Evolutionary conservation across 30 jellyfish, hydroid and myxozoan genomes (phyloP), one percentile per base, ranked within the genome.

Genomic region (Hydractinia symbiolongicarpus): DNA sequence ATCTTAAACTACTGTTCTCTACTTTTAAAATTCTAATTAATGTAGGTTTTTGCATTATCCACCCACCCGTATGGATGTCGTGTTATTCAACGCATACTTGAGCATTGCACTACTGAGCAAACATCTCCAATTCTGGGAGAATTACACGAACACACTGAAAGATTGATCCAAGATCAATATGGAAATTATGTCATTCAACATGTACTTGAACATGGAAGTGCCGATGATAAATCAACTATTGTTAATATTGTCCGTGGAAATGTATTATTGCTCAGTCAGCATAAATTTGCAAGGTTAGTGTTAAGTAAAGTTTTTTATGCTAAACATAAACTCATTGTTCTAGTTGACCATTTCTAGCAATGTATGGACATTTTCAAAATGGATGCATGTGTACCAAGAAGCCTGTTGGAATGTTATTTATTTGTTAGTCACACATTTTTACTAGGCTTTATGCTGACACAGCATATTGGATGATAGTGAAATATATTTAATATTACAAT

Each of bases 21-120:
- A 64, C 17, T 54, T 73, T 60, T 10, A 44, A 30, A 30, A 2
- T 30, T 30, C 44, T 30, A 30, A 30, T 30, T 30, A 30, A 30
- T 30, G 44, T 30, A 90, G 97, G 97, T 95, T 30, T 89, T 67
- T 86, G 99, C 97, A 9, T 67, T 95, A 72, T 95, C 99, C 16
- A 88, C 99, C 4, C 99, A 95, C 73, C 99, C 99, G 13, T 95
- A 95, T 77, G 99, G 99, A 14, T 95, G 99, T 66, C 96, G 99
- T 54, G 99, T 95, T 79, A 95, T 95, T 67, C 99, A 95, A 75
- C 90, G 99, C n/a, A 88, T 95, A 8, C 81, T 95, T 77, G 99
- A 95, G 83, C 97, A 95, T 68, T 95, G 97, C 85, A 77, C 96
- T 11, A 88, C 94, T 8, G 97, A 90, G 58, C 99, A 95, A 83